A percentile compares a stretch with the other conserved stretches of the same genome.
Conservation (phyloP, 2,113 vertebrate genomes). For the Gadus macrocephalus region DNA sequence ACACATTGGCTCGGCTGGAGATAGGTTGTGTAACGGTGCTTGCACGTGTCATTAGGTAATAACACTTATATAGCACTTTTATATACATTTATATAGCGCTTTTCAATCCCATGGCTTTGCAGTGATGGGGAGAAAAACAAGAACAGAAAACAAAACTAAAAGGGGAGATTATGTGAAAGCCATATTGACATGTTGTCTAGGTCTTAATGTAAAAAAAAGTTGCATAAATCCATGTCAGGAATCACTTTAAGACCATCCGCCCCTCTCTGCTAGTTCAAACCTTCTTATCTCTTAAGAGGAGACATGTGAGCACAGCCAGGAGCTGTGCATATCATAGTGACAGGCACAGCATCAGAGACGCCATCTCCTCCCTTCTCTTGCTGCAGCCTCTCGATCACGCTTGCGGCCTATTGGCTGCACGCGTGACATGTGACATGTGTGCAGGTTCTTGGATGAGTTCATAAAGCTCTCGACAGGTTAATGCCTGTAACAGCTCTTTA, state of each 20-base stretch:
- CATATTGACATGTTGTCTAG: no score
- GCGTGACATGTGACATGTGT: constrained; percentile 59
- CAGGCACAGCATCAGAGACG: constrained; percentile 44
- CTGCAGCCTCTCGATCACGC: constrained; percentile 12
- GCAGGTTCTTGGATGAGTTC: constrained; percentile 65
- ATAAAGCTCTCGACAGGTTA: constrained; percentile 49
- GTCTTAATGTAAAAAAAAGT: no score
- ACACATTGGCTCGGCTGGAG: no score
- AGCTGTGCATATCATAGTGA: constrained; percentile 48
- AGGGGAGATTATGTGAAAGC: no score
- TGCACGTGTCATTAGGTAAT: no score
- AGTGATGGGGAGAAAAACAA: no score
- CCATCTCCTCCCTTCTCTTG: constrained; percentile 45
- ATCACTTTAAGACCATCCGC: constrained; percentile 59
- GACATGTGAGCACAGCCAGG: constrained; percentile 10
- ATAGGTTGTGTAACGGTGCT: no score
- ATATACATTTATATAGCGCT: no score
- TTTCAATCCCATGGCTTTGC: no score
- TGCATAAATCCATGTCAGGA: constrained; percentile 66
- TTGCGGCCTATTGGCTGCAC: constrained; percentile 16
- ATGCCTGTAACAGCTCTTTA: constrained; percentile 53
- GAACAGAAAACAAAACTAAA: no score
- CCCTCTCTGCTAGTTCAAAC: constrained; percentile 30
- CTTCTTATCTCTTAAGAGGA: constrained; percentile 30
- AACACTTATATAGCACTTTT: no score